Evolutionary conservation across 2,888 invertebrate genomes (phyloP), one percentile per base, ranked within the genome.

Genomic region (Harpagoxenus sublaevis): DNA sequence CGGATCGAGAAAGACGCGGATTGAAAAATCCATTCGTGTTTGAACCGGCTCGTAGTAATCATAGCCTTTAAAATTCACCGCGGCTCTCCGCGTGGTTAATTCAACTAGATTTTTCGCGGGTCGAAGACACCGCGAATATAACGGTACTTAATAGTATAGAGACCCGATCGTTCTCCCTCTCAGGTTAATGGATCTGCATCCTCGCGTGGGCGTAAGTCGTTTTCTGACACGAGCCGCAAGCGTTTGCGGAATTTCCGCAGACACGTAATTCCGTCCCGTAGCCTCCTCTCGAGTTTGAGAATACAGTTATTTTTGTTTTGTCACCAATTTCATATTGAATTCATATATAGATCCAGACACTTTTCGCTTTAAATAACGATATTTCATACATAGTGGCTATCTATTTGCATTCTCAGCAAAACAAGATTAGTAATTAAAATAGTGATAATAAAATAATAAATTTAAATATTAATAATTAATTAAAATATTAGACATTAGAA

Each of bases 161-260:
- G 79, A 78, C 83, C 48, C 57, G 81, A 81, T 66, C 66, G 83
- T 79, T 83, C 83, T 77, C 82, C 55, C 79, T 77, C 82, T 65
- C 83, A 66, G 79, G 42, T 79, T 79, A 65, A 79, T 78, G 79
- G 79, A 81, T 81, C 79, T 81, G 57, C 73, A 75, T 51, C 62
- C 74, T 71, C 84, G 83, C 83, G 84, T 62, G 81, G 87, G 87
- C 83, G 86, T 88, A 78, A 51, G 55, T 66, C 53, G 75, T 63
- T 45, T 63, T 71, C 70, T 81, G 86, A 82, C 73, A 85, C 84
- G 83, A 81, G 74, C 79, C 79, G 74, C 74, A 81, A 81, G 79
- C 79, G 75, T 39, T 35, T 48, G 79, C 60, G 79, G 79, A 82
- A 71, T 84, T 84, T 86, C 84, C 85, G 62, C 70, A 66, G 75